Conservation (phyloP, 2,888 invertebrate genomes). For the Patella caerulea region DNA sequence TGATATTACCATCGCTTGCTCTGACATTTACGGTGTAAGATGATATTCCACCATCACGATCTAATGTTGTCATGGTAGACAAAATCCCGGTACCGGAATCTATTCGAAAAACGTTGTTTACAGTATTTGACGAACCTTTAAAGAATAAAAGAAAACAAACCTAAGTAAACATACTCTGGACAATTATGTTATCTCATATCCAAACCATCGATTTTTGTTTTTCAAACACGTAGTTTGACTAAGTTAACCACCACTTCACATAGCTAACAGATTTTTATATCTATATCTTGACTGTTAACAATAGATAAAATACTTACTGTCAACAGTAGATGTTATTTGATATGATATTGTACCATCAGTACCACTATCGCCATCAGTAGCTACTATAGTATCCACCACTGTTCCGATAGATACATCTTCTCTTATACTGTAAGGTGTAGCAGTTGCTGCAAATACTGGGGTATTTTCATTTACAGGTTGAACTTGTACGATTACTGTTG, state of each 20-base stretch:
- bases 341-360: constrained; percentile 32
- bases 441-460: constrained; percentile 28
- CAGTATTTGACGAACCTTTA: background rate
- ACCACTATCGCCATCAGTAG: constrained; percentile 43
- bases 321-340: constrained; percentile 19
- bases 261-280: background rate
- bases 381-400: constrained; percentile 31
- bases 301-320: constrained; percentile 16
- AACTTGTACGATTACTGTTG: constrained; percentile 15
- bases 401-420: constrained; percentile 36
- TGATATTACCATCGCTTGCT: constrained; percentile 32
- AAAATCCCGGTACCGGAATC: constrained; percentile 1
- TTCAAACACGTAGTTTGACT: background rate
- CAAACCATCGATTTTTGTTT: too few relatives aligned
- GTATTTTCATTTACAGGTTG: constrained; percentile 20
- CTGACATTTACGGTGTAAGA: constrained; percentile 42
- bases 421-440: constrained; percentile 27
- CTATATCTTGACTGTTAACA: too few relatives aligned
- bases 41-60: constrained; percentile 22
- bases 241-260: background rate
- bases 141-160: background rate
- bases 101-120: constrained; percentile 15
- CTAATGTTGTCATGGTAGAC: constrained; percentile 5
- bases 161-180: too few relatives aligned
- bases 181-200: too few relatives aligned